Conservation (phyloP, 2,113 vertebrate genomes). For the Vicugna pacos region DNA sequence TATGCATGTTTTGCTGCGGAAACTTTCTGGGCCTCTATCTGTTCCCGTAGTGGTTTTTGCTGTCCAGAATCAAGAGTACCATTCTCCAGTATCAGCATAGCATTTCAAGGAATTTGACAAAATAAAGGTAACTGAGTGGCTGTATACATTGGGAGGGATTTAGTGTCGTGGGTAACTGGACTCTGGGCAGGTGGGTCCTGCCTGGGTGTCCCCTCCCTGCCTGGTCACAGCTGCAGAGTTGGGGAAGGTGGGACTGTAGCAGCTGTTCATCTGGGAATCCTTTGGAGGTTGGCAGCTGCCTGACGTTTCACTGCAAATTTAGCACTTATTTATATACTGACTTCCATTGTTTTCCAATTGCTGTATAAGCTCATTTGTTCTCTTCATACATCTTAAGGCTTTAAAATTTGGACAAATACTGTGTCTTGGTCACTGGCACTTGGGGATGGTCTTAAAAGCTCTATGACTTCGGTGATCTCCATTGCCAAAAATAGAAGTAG, state of each 20-base stretch:
- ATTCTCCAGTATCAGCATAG: background rate
- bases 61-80: background rate
- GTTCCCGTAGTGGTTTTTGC: background rate
- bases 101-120: background rate
- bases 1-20: fast-evolving
- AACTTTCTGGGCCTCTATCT: background rate
- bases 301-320: background rate
- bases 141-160: background rate
- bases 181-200: background rate
- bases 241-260: background rate
- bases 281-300: background rate
- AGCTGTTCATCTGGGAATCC: background rate
- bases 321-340: background rate
- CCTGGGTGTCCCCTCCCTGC: background rate
- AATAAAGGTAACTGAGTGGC: background rate
- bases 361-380: background rate
- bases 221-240: background rate
- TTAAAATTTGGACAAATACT: background rate
- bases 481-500: background rate
- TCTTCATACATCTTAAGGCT: background rate
- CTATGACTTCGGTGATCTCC: background rate
- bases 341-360: background rate
- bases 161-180: background rate
- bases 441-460: background rate
- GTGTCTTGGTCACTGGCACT: background rate